Evolutionary conservation across 2,888 invertebrate genomes (phyloP).

Genomic region (Acleris laterana): DNA sequence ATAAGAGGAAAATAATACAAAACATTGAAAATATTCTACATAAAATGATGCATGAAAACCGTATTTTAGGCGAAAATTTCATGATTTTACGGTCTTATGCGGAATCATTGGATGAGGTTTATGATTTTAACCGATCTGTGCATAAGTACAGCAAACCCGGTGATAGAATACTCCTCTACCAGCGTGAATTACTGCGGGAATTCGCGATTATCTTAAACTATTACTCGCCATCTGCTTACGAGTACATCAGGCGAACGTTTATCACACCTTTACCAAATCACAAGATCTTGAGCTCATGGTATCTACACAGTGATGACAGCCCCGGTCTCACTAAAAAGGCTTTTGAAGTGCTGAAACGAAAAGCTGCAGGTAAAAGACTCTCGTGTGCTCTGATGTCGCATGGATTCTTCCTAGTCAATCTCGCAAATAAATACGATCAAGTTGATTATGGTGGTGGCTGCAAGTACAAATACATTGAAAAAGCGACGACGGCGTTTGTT

Average conservation of each 20-base stretch:
- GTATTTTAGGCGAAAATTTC: constrained; percentile 6
- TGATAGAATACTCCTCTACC: no score
- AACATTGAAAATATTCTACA: constrained; percentile 17
- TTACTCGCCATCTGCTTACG: constrained; percentile 21
- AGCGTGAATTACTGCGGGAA: background rate
- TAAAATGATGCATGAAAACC: constrained; percentile 7
- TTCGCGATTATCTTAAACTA: constrained; percentile 19
- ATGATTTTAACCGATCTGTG: background rate
- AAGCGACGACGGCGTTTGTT: constrained; percentile 9
- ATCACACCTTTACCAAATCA: constrained; percentile 11
- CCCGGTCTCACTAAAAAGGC: constrained; percentile 9
- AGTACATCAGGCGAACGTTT: constrained; percentile 7
- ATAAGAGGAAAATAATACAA: constrained; percentile 7
- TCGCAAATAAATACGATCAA: constrained; percentile 13
- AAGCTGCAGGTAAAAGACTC: constrained; percentile 2
- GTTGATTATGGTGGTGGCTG: constrained; percentile 15
- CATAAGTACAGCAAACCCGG: background rate
- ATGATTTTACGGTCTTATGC: background rate
- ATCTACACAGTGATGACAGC: background rate
- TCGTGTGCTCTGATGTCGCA: constrained; percentile 11
- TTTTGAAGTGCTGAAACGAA: constrained; percentile 9
- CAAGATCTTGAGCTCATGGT: constrained; percentile 10
- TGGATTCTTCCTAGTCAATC: constrained; percentile 11
- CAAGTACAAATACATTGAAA: constrained; percentile 5
- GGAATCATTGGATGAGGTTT: background rate